Base-by-base conservation (phyloP, 2,797 vertebrate genomes). In the Notoglanidium macrostoma region DNA sequence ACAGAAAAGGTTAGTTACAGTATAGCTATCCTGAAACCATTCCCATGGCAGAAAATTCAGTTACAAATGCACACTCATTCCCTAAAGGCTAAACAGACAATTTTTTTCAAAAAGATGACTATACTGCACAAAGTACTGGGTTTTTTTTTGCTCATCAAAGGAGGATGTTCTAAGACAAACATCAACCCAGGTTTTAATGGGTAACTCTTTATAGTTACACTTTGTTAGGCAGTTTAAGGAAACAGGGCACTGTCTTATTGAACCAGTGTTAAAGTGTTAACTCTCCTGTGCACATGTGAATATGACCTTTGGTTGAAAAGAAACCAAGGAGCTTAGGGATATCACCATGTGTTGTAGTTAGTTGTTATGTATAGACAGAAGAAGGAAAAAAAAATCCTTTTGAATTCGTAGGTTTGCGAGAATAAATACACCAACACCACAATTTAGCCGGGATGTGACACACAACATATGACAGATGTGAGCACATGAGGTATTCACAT, bases 171-270 rank as follows among this genome's bases (percentile, higher is more conserved):
- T 2, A 77, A 26, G 11, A 46, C 32, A 80, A 80, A 59, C 76
- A 59, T 55, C 46, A 55, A 86, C 49, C 76, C 76, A 85, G 44
- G 61, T 86, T 79, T 68, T 68, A 86, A 70, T 57, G 21, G 23
- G 63, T 86, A n/a, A 80, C 63, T 63, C 35, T 67, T 26, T 68
- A 54, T 19, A 55, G 51, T 32, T 19, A 26, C 17, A 2, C 55
- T 51, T 35, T 40, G 32, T 40, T 46, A 59, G 29, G 54, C 19
- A 21, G 74, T 21, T 78, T 79, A 79, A 57, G 11, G 54, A 32
- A 57, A 32, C 76, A 57, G 12, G 8, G 57, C 32, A 32, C 49
- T 54, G 17, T 32, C 17, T 32, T 77, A n/a, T 11, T 19, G 49
- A 32, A 8, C 11, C 19, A 3, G 32, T 4, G 40, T 72, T 73